phyloP scores from a whole-genome alignment of 2,888 invertebrate genomes.

The Bembecia ichneumoniformis region DNA sequence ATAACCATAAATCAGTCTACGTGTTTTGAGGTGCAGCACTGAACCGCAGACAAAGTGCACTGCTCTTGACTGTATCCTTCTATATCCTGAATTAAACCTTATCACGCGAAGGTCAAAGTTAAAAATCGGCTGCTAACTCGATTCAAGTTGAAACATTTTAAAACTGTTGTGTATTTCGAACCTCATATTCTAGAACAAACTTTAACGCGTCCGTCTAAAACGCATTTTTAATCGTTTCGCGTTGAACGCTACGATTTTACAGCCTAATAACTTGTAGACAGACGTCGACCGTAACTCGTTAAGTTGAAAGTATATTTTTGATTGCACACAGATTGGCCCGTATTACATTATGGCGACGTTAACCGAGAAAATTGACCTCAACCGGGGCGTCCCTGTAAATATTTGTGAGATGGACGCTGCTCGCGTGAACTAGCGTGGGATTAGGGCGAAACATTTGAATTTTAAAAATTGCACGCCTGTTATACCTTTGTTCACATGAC shows the following conservation, averaged over 20 bases:
- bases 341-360: slow-evolving; percentile 23
- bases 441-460: slow-evolving; percentile 38
- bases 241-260: slow-evolving; percentile 11
- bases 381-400: slow-evolving; percentile 60
- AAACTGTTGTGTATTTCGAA: slow-evolving; percentile 5
- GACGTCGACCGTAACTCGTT: slow-evolving; percentile 12
- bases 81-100: slow-evolving; percentile 14
- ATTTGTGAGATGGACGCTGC: slow-evolving; percentile 54
- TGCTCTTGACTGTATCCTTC: slow-evolving; percentile 39
- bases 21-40: slow-evolving; percentile 57
- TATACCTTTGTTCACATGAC: neutral
- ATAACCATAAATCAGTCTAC: slow-evolving; percentile 65
- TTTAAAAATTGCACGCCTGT: neutral
- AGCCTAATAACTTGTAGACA: neutral
- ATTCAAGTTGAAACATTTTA: slow-evolving; percentile 18
- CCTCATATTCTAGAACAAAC: slow-evolving; percentile 33
- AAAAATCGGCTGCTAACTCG: slow-evolving; percentile 6
- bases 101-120: slow-evolving; percentile 1
- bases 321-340: slow-evolving; percentile 7
- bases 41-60: slow-evolving; percentile 51
- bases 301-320: slow-evolving; percentile 13
- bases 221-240: slow-evolving; percentile 25
- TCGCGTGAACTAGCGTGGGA: slow-evolving; percentile 52
- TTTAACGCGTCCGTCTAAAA: slow-evolving; percentile 33
- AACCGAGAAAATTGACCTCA: slow-evolving; percentile 60